These are phyloP conservation scores for Uloborus plumipes DNA, from an alignment of 2,888 invertebrate species.

Conservation along the genomic window DNA sequence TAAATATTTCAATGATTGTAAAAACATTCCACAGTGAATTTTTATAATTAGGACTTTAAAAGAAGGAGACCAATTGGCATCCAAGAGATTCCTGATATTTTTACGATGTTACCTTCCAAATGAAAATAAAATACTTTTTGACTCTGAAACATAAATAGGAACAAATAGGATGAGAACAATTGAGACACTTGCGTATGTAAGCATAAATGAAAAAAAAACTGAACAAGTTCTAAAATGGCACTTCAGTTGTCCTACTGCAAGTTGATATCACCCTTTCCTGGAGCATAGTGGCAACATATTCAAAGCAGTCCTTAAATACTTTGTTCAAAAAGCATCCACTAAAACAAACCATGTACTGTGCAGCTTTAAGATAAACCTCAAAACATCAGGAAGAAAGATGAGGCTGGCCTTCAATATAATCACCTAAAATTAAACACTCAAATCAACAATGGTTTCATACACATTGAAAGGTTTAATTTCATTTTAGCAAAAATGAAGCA, in stretches of 20 bases:
- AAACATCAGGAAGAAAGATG: conserved; percentile 39
- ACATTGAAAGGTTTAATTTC: not conserved
- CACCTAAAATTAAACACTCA: conserved; percentile 4
- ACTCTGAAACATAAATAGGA: too few species aligned
- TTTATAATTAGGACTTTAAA: too few species aligned
- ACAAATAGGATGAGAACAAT: too few species aligned
- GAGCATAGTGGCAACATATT: conserved; percentile 30
- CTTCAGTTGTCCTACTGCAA: not conserved
- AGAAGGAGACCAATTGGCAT: too few species aligned
- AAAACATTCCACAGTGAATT: conserved; percentile 34
- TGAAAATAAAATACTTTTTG: too few species aligned
- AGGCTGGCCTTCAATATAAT: conserved; percentile 27
- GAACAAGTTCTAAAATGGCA: too few species aligned
- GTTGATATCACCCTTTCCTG: conserved; percentile 1
- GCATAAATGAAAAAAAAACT: too few species aligned
- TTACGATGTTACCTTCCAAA: too few species aligned
- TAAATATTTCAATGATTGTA: conserved; percentile 23
- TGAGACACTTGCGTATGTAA: too few species aligned
- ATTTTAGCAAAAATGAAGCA: too few species aligned
- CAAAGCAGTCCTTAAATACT: conserved; percentile 24
- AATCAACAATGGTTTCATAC: not conserved
- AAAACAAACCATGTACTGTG: conserved; percentile 56
- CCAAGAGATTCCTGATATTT: too few species aligned
- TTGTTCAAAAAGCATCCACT: conserved; percentile 47
- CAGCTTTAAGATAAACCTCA: conserved; percentile 37